phyloP scores from a whole-genome alignment of 2,797 vertebrate genomes.

The Ispidina picta region DNA sequence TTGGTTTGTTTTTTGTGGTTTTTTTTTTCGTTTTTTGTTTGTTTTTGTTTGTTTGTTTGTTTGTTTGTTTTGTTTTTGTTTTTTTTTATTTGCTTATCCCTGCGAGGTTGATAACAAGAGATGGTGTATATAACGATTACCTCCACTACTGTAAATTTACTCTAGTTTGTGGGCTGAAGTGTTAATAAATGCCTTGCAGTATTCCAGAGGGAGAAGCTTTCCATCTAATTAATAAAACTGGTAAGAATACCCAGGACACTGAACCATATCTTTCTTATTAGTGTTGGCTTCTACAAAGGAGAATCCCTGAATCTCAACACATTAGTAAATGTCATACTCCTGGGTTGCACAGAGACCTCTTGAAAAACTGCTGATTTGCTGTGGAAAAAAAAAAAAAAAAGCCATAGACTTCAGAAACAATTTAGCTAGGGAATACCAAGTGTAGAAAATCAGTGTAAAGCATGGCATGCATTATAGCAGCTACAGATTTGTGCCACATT shows the following conservation, averaged over 20 bases:
- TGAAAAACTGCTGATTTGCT: conserved; percentile 73
- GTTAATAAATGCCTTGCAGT: conserved; percentile 81
- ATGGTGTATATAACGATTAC: conserved; percentile 77
- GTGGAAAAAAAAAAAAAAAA: conserved; percentile 46
- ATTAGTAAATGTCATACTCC: conserved; percentile 77
- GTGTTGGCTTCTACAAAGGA: conserved; percentile 72
- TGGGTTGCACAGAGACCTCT: conserved; percentile 62
- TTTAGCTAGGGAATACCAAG: conserved; percentile 64
- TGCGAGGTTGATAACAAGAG: conserved; percentile 77
- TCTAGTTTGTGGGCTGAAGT: conserved; percentile 76
- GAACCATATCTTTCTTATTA: conserved; percentile 81
- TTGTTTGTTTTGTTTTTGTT: background rate
- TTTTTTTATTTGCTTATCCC: conserved; percentile 59
- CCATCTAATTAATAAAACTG: conserved; percentile 83
- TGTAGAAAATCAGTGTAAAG: conserved; percentile 61
- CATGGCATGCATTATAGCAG: conserved; percentile 34
- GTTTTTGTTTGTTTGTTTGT: too few species aligned
- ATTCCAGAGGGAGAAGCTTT: conserved; percentile 78
- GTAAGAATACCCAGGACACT: conserved; percentile 76
- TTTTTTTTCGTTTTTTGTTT: too few species aligned
- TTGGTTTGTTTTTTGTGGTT: too few species aligned
- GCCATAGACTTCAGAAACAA: conserved; percentile 62
- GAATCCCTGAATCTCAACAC: conserved; percentile 71
- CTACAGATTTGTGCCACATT: background rate
- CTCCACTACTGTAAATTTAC: conserved; percentile 76